Conservation (phyloP, 2,888 invertebrate species). For the Hypercompe scribonia region DNA sequence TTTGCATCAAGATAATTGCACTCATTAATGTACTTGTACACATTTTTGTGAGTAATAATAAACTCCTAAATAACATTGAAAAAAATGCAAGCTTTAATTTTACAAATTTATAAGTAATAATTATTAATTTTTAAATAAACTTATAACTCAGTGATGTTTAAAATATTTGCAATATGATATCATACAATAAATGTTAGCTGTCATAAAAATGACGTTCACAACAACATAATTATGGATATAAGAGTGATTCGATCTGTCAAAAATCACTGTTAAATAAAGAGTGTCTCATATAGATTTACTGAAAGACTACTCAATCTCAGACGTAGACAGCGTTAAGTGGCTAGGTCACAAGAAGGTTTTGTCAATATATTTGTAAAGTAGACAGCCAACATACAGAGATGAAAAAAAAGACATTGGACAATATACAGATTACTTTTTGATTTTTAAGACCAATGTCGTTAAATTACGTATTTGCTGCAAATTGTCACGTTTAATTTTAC, state of each 20-base stretch:
- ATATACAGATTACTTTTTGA: slow-evolving; percentile 13
- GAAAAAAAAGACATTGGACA: neutral
- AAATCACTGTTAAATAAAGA: neutral
- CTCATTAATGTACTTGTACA: too few relatives aligned
- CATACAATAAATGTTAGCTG: neutral
- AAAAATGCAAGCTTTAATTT: too few relatives aligned
- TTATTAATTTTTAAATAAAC: too few relatives aligned
- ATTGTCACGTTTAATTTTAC: neutral
- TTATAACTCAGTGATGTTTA: neutral
- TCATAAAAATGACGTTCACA: neutral
- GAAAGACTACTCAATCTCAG: slow-evolving; percentile 15
- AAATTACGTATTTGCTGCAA: neutral
- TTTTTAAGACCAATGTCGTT: neutral
- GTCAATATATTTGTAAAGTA: slow-evolving; percentile 16
- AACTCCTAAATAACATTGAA: too few relatives aligned
- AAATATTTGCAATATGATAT: neutral
- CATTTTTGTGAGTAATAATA: too few relatives aligned
- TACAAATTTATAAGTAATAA: too few relatives aligned
- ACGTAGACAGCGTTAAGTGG: slow-evolving; percentile 18
- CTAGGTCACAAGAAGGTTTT: slow-evolving; percentile 19
- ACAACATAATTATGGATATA: neutral
- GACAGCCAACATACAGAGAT: slow-evolving; percentile 18
- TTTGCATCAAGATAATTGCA: too few relatives aligned
- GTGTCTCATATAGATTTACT: neutral
- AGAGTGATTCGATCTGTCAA: neutral